phyloP scores from a whole-genome alignment of 2,113 vertebrate genomes.

The Garra rufa region DNA sequence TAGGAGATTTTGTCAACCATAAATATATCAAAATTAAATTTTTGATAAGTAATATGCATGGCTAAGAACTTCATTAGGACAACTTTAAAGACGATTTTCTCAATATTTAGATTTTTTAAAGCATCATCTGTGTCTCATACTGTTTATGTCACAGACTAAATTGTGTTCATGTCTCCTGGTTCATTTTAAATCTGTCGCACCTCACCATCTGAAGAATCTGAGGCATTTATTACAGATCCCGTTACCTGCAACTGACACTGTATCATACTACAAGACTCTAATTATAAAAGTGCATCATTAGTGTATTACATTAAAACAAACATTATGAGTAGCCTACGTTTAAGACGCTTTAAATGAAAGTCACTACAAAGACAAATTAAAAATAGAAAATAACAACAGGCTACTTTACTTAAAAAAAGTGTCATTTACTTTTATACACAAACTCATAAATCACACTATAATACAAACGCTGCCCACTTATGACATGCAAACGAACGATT shows the following conservation, averaged over 20 bases:
- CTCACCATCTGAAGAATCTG: conserved; percentile 41
- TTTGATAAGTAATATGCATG: too few relatives aligned
- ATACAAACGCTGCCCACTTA: neutral
- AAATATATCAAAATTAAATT: too few relatives aligned
- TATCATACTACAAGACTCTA: neutral
- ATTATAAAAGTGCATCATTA: neutral
- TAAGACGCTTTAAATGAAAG: neutral
- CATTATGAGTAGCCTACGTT: neutral
- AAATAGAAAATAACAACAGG: neutral
- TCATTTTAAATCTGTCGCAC: neutral
- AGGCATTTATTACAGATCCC: conserved; percentile 27
- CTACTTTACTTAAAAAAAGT: neutral
- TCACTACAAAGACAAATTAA: too few relatives aligned
- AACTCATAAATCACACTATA: neutral
- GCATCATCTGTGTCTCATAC: conserved; percentile 3
- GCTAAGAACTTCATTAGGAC: too few relatives aligned
- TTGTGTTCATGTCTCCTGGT: neutral
- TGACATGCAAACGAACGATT: neutral
- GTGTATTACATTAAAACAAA: neutral
- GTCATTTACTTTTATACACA: neutral
- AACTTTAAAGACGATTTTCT: too few relatives aligned
- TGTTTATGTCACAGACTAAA: neutral
- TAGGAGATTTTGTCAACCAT: too few relatives aligned
- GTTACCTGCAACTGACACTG: neutral
- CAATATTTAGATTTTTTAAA: too few relatives aligned